Evolutionary conservation across 2,888 invertebrate species (phyloP), one percentile per base, ranked within the genome.

Genomic region (Caenorhabditis doughertyi): DNA sequence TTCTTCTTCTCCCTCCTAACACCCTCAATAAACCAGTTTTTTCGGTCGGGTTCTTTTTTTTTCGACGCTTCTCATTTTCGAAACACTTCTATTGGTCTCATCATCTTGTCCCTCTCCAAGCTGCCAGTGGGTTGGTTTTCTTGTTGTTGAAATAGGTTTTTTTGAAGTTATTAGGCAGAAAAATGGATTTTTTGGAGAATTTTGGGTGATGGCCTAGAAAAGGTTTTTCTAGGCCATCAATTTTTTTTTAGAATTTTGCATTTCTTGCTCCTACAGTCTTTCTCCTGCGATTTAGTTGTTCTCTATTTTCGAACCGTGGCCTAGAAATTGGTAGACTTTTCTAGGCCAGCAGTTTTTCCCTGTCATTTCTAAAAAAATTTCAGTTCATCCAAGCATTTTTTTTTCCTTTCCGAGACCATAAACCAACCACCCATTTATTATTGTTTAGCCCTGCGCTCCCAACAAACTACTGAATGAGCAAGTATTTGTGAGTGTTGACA

Each of bases 401-500:
- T 56, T 9, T 18, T 32, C 56, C 11, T n/a, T n/a, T n/a, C n/a
- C n/a, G n/a, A n/a, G n/a, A n/a, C n/a, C n/a, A 47, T 18, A 47
- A 47, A 47, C 39, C 39, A 13, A 39, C 39, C 39, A 39, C 39
- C 39, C 9, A 4, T 11, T 39, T 39, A 16, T 39, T 39, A 39
- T 39, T 39, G 39, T 39, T 39, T 5, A 13, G 39, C 9, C 9
- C 39, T 11, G 9, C 39, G 2, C 39, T 2, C 18, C 44, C 44
- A 3, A 47, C 2, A 47, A 47, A 47, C 39, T 39, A 39, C 39
- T 5, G 47, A 47, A 47, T n/a, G n/a, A n/a, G n/a, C n/a, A n/a
- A n/a, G n/a, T n/a, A n/a, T 35, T 23, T 23, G 18, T 18, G 53
- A 72, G 62, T 72, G 72, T 62, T 60, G 71, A 58, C 71, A 71